Evolutionary conservation across 1,140 invertebrate species (phyloP).

Genomic region (Drosophila ogumai): DNA sequence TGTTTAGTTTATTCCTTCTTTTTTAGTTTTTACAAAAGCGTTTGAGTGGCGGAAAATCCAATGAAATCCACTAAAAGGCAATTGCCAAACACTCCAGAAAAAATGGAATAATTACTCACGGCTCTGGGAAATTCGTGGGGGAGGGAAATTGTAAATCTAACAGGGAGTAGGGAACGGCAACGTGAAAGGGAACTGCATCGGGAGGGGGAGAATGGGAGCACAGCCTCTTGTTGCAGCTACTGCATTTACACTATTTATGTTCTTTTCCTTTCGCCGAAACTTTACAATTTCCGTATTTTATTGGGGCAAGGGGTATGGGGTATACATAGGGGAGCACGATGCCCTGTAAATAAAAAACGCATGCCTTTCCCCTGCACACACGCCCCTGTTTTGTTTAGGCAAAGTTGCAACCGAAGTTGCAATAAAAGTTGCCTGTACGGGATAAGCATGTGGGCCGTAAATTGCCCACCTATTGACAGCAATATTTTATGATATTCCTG

Average conservation of each 20-base stretch:
- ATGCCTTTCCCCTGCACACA: constrained; percentile 49
- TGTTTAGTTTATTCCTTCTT: constrained; percentile 40
- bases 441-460: constrained; percentile 59
- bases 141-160: constrained; percentile 69
- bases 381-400: constrained; percentile 58
- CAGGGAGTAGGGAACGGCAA: constrained; percentile 12
- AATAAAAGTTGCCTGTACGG: constrained; percentile 31
- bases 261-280: constrained; percentile 54
- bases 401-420: constrained; percentile 47
- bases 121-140: constrained; percentile 7
- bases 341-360: constrained; percentile 65
- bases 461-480: constrained; percentile 62
- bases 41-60: constrained; percentile 12
- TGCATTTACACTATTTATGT: constrained; percentile 38
- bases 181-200: background rate
- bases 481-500: constrained; percentile 52
- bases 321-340: constrained; percentile 17
- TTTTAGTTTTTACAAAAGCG: constrained; percentile 18
- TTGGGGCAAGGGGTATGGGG: constrained; percentile 1
- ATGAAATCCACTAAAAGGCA: constrained; percentile 26
- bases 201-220: constrained; percentile 18
- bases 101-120: constrained; percentile 48
- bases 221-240: constrained; percentile 2
- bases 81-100: constrained; percentile 30
- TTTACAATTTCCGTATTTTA: constrained; percentile 75